Evolutionary conservation across 2,113 vertebrate genomes (phyloP).

Genomic region (Monopterus albus): DNA sequence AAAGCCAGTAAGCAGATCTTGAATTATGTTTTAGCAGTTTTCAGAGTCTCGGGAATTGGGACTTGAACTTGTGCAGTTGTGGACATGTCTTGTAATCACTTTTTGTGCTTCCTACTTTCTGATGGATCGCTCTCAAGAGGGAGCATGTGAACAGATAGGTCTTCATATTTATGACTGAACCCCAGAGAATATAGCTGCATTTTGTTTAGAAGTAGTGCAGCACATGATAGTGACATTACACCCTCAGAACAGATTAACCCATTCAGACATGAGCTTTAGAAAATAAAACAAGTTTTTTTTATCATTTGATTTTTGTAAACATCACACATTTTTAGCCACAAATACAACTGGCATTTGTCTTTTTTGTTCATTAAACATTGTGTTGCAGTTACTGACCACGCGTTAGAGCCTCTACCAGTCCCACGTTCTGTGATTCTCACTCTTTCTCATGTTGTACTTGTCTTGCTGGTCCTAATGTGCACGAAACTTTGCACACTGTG

Average conservation of each 20-base stretch:
- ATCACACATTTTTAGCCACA: background rate
- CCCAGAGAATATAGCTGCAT: slow-evolving; percentile 62
- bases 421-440: background rate
- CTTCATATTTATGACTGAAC: slow-evolving; percentile 59
- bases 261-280: background rate
- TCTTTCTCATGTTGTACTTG: background rate
- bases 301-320: background rate
- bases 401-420: background rate
- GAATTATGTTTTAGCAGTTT: too few relatives aligned
- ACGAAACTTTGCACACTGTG: background rate
- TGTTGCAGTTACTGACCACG: too few relatives aligned
- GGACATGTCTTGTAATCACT: too few relatives aligned
- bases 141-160: slow-evolving; percentile 70
- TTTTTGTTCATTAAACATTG: background rate
- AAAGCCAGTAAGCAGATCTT: too few relatives aligned
- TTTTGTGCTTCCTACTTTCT: background rate
- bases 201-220: slow-evolving; percentile 51
- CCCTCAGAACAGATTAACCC: slow-evolving; percentile 43
- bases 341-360: too few relatives aligned
- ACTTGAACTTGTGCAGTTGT: too few relatives aligned
- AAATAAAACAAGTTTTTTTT: too few relatives aligned
- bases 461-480: background rate
- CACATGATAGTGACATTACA: slow-evolving; percentile 67
- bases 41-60: too few relatives aligned
- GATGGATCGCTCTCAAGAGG: slow-evolving; percentile 41